Evolutionary conservation across 2,888 invertebrate genomes (phyloP).

Genomic region (Microplitis manilae): DNA sequence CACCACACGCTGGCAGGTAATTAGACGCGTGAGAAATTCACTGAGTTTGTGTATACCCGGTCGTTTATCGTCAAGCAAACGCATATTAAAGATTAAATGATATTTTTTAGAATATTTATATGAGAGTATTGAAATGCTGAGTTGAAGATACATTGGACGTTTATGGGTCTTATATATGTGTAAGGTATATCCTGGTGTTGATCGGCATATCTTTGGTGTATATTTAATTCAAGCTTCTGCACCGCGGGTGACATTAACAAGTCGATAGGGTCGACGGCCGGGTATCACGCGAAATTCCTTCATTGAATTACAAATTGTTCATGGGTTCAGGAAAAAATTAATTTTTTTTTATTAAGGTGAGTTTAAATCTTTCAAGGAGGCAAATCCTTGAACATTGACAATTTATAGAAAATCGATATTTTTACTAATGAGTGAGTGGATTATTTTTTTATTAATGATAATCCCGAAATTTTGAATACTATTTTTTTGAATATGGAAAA

Average conservation of each 20-base stretch:
- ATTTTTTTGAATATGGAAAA: no score
- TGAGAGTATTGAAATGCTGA: conserved; percentile 5
- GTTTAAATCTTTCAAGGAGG: no score
- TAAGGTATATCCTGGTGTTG: conserved; percentile 3
- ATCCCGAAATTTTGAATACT: no score
- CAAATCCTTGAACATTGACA: no score
- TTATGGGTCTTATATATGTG: background rate
- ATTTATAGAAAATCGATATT: no score
- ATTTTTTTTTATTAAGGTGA: no score
- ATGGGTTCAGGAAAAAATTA: background rate
- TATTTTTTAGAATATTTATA: background rate
- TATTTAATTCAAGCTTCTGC: conserved; percentile 39
- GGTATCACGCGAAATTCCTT: conserved; percentile 37
- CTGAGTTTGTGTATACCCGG: conserved; percentile 12
- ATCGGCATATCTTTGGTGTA: conserved; percentile 29
- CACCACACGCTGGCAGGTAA: conserved; percentile 62
- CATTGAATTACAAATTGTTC: background rate
- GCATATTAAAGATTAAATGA: background rate
- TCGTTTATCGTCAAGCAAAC: conserved; percentile 39
- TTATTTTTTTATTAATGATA: no score
- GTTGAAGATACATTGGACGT: background rate
- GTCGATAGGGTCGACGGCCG: conserved; percentile 27
- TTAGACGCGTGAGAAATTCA: conserved; percentile 62
- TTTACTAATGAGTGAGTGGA: no score
- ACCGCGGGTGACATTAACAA: conserved; percentile 38